phyloP scores from a whole-genome alignment of 2,797 vertebrate genomes.

The Gallinago solitaria region DNA sequence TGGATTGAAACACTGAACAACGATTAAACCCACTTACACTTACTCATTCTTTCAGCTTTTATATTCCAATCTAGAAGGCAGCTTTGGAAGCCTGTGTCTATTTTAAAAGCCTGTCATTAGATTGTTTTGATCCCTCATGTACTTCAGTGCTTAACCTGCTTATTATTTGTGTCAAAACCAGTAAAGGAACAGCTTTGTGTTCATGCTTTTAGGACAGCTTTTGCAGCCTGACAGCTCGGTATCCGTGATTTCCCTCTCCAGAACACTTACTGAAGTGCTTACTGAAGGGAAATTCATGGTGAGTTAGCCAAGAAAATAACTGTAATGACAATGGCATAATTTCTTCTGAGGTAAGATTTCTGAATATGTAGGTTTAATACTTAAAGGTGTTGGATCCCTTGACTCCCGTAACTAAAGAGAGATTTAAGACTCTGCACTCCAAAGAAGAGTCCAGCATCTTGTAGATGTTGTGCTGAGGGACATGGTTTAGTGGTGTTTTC shows the following conservation, averaged over 20 bases:
- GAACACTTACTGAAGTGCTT: neutral
- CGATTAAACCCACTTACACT: neutral
- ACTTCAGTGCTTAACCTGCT: neutral
- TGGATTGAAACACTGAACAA: neutral
- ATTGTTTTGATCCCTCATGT: constrained; percentile 3
- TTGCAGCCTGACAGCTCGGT: constrained; percentile 9
- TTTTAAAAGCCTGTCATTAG: constrained; percentile 27
- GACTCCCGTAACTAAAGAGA: neutral
- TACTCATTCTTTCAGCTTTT: neutral
- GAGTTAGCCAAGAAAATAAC: neutral
- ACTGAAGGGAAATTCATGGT: constrained; percentile 9
- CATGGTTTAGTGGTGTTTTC: neutral
- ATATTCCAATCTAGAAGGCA: neutral
- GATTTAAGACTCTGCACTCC: neutral
- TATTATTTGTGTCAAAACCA: constrained; percentile 25
- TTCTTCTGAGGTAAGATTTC: neutral
- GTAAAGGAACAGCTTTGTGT: neutral
- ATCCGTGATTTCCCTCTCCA: constrained; percentile 8
- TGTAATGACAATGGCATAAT: neutral
- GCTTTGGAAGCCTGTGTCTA: constrained; percentile 8
- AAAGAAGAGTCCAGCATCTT: neutral
- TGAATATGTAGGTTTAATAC: neutral
- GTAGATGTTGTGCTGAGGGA: neutral
- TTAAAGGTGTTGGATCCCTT: neutral
- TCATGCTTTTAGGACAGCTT: neutral